A percentile compares a stretch with the other conserved stretches of the same genome.
Evolutionary conservation across 37 sponge, comb jelly and placozoan genomes (phyloP).

Genomic region (Halichondria panicea): DNA sequence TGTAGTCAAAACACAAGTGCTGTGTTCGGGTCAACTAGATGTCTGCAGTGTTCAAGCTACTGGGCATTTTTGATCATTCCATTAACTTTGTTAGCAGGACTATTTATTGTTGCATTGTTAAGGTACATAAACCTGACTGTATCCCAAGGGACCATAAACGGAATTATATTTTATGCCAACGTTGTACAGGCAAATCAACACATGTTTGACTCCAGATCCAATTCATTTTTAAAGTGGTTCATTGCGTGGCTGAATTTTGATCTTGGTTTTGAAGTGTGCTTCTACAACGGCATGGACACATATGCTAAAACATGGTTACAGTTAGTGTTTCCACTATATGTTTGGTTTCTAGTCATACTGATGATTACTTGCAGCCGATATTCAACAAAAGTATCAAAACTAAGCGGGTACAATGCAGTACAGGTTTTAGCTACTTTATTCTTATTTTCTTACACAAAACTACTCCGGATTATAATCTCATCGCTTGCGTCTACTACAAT

Average conservation of each 20-base stretch:
- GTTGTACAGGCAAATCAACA: constrained; percentile 1
- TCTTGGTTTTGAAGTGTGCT: constrained; percentile 8
- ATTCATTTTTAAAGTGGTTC: neutral
- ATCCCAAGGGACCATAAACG: constrained; percentile 36
- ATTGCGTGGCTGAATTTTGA: constrained; percentile 13
- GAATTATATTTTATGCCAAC: constrained; percentile 24
- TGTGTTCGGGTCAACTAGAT: neutral
- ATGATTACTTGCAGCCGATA: constrained; percentile 3
- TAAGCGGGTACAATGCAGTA: constrained; percentile 13
- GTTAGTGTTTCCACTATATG: constrained; percentile 16
- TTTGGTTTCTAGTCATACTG: constrained; percentile 3
- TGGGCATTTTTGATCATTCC: neutral
- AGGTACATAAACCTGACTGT: constrained; percentile 47
- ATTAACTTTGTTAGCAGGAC: neutral
- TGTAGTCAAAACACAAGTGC: neutral
- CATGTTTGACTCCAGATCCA: constrained; percentile 8
- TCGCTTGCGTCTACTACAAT: neutral
- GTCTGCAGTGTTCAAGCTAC: neutral
- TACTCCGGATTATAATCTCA: constrained; percentile 3
- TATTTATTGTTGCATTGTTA: neutral
- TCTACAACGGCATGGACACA: constrained; percentile 4
- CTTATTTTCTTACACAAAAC: constrained; percentile 24
- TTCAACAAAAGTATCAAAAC: neutral
- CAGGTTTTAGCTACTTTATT: constrained; percentile 31
- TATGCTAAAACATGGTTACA: constrained; percentile 20